Percentiles rank a stretch among this genome's conserved stretches.
Evolutionary conservation across 2,888 invertebrate species (phyloP).

Genomic region (Nemurella pictetii): DNA sequence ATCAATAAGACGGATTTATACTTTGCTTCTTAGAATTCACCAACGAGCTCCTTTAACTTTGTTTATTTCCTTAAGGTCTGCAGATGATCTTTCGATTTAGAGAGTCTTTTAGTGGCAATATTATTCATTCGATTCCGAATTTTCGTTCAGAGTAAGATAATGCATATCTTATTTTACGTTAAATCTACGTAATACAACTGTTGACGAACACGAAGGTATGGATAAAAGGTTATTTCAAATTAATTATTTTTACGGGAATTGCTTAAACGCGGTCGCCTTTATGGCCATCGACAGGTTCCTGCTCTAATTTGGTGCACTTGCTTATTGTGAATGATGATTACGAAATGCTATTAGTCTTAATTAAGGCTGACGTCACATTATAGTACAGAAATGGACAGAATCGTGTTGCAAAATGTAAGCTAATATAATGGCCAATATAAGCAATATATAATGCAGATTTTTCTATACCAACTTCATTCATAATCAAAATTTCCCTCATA

Average conservation of each 20-base stretch:
- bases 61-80: neutral
- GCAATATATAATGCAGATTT: too few relatives aligned
- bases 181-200: too few relatives aligned
- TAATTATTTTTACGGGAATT: neutral
- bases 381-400: neutral
- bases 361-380: neutral
- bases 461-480: too few relatives aligned
- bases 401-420: conserved; percentile 8
- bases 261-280: neutral
- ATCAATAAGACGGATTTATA: conserved; percentile 9
- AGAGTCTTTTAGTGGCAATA: neutral
- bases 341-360: conserved; percentile 13
- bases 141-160: too few relatives aligned
- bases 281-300: neutral
- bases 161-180: too few relatives aligned
- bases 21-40: conserved; percentile 1
- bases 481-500: too few relatives aligned
- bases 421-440: too few relatives aligned
- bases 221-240: neutral
- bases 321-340: conserved; percentile 15
- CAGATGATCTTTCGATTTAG: neutral
- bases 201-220: neutral
- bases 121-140: neutral
- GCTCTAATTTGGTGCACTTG: neutral
- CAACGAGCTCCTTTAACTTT: neutral